Evolutionary conservation across 2,888 invertebrate species (phyloP), one percentile per base, ranked within the genome.

Genomic region (Apamea crenata): DNA sequence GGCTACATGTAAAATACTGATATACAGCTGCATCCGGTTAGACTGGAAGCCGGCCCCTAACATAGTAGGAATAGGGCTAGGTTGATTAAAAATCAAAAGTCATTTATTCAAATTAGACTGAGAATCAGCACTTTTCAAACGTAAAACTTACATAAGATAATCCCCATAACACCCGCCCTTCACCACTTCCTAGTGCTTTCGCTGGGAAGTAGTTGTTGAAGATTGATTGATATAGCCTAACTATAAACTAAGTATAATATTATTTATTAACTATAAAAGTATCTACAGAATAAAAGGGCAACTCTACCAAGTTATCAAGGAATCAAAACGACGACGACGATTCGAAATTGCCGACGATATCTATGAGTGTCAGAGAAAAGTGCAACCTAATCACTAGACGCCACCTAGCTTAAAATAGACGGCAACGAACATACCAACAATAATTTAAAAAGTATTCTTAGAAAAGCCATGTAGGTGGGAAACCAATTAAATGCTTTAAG

Each of bases 401-500:
- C 36, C 36, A 36, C 36, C 36, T n/a, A 53, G 25, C n/a, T 16
- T 44, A 12, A 25, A 47, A 74, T 47, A 56, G 0, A 50, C 4
- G 7, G 61, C 25, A 36, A 63, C 68, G 56, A 44, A 50, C 32
- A 32, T 25, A n/a, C 14, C 40, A 29, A 40, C 74, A 25, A 50
- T 10, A 10, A 32, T 14, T 36, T 36, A 10, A 14, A 29, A 53
- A 47, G 12, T 71, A 36, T 84, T 87, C 84, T 44, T 25, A 74
- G 80, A 86, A 76, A 73, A 25, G 53, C 50, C 72, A 50, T 70
- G 44, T 36, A 70, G 44, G 69, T 84, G 80, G 63, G 63, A 85
- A 68, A 74, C 44, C 61, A 81, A 78, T 77, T 76, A 81, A 70
- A 74, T 25, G 18, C 44, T 71, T 32, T 63, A 72, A 70, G 59